A percentile compares a stretch with the other conserved stretches of the same genome.
These are phyloP conservation scores for Drosophila trapezifrons DNA, from an alignment of 1,140 invertebrate species.

Conservation along the genomic window DNA sequence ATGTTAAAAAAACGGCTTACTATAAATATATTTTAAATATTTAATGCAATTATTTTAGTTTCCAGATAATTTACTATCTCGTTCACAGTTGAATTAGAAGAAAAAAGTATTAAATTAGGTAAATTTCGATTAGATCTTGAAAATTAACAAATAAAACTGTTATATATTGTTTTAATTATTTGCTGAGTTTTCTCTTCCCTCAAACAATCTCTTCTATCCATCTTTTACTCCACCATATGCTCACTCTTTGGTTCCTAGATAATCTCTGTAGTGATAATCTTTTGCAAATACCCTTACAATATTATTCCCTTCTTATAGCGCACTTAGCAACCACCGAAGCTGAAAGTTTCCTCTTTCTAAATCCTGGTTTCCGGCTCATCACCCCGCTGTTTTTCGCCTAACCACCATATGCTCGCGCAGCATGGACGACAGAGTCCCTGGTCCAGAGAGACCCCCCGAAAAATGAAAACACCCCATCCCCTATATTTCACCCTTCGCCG, in stretches of 20 bases:
- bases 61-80: too few relatives aligned
- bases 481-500: slow-evolving; percentile 9
- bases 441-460: background rate
- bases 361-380: slow-evolving; percentile 41
- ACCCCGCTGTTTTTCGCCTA: slow-evolving; percentile 30
- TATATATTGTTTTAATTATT: background rate
- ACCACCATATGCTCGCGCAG: slow-evolving; percentile 60
- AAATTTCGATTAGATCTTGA: background rate
- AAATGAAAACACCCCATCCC: background rate
- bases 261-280: slow-evolving; percentile 18
- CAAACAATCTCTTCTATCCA: background rate
- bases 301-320: slow-evolving; percentile 8
- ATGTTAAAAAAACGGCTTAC: too few relatives aligned
- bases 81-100: too few relatives aligned
- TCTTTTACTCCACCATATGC: background rate
- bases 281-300: background rate
- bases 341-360: slow-evolving; percentile 30
- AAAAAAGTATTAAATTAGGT: too few relatives aligned
- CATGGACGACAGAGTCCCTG: slow-evolving; percentile 15
- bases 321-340: slow-evolving; percentile 3
- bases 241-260: background rate
- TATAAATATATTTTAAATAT: too few relatives aligned
- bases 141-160: background rate
- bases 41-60: too few relatives aligned
- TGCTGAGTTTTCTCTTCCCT: background rate